Base-by-base conservation (phyloP, 2,797 vertebrate species). In the Acanthurus lineatus region DNA sequence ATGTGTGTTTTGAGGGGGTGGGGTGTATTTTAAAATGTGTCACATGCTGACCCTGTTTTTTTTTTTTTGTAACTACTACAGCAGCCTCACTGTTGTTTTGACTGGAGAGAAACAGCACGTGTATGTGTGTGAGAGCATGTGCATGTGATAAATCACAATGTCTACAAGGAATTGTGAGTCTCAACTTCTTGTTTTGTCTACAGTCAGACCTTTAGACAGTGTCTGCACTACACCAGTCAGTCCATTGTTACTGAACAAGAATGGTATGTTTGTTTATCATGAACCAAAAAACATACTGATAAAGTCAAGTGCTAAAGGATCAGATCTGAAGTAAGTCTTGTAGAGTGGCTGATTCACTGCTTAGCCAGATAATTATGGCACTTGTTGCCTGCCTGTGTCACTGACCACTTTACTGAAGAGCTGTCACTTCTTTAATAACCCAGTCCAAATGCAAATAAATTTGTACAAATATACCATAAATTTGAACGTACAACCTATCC, bases 141-240 rank as follows among this genome's bases (percentile, higher is more conserved):
- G 62, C 40, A 22, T 57, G 79, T 77, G 79, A 80, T 76, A 78
- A 86, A 87, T 67, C 76, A 69, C 49, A 79, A 64, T 57, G 67
- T 85, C 85, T 75, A 53, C 63, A 17, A 76, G 82, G 71, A 86
- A 76, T 59, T 48, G 67, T 2, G 57, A 69, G 71, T 68, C 68
- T 49, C 52, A 59, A 67, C 81, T 84, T 87, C 77, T 88, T 92
- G 93, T 94, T 94, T 92, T 85, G 88, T 89, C 91, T 93, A 19
- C 51, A 19, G 67, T 59, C 11, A 63, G 82, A 84, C 83, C 86
- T 88, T 15, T 59, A 88, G 86, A 82, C 64, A 3, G 7, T 85
- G 85, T 91, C 90, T 86, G 85, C 49, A 3, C 60, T 59, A 38
- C 44, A 81, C 86, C 83, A 79, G 71, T 79, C 70, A 16, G 69